Evolutionary conservation across 2,888 invertebrate genomes (phyloP).

Genomic region (Campopleginae sp.): DNA sequence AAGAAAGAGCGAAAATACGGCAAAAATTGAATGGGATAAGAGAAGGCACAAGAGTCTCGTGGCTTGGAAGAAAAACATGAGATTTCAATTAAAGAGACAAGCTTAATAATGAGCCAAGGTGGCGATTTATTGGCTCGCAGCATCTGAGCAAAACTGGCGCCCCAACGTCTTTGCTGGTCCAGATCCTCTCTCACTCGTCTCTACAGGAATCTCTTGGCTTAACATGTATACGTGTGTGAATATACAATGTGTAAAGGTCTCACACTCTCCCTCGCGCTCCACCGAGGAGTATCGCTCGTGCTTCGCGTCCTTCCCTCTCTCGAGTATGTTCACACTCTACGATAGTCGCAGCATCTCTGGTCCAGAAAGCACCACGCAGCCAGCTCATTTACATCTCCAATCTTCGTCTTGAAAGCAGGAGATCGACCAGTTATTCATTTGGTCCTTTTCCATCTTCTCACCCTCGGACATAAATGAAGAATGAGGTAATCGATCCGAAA

Average conservation of each 20-base stretch:
- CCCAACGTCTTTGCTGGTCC: conserved; percentile 75
- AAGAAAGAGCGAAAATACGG: conserved; percentile 18
- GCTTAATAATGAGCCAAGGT: conserved; percentile 86
- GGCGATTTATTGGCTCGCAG: conserved; percentile 80
- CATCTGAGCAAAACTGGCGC: conserved; percentile 71
- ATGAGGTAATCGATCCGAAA: neutral
- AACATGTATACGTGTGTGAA: neutral
- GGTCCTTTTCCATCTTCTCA: neutral
- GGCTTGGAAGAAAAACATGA: conserved; percentile 85
- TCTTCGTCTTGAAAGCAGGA: conserved; percentile 3
- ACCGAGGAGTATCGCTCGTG: conserved; percentile 41
- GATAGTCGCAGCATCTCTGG: conserved; percentile 45
- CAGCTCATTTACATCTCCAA: conserved; percentile 57
- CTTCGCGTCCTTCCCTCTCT: conserved; percentile 8
- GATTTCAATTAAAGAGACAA: conserved; percentile 87
- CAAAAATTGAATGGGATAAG: conserved; percentile 56
- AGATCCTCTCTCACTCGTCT: conserved; percentile 39
- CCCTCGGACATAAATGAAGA: neutral
- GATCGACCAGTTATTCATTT: conserved; percentile 1
- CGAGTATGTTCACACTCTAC: conserved; percentile 22
- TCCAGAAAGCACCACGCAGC: conserved; percentile 17
- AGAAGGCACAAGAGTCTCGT: conserved; percentile 50
- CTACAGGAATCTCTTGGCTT: neutral
- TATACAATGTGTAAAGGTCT: neutral
- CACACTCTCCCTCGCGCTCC: neutral